These are phyloP conservation scores for Aphelinus certus DNA, from an alignment of 1,140 invertebrate species.

Conservation along the genomic window DNA sequence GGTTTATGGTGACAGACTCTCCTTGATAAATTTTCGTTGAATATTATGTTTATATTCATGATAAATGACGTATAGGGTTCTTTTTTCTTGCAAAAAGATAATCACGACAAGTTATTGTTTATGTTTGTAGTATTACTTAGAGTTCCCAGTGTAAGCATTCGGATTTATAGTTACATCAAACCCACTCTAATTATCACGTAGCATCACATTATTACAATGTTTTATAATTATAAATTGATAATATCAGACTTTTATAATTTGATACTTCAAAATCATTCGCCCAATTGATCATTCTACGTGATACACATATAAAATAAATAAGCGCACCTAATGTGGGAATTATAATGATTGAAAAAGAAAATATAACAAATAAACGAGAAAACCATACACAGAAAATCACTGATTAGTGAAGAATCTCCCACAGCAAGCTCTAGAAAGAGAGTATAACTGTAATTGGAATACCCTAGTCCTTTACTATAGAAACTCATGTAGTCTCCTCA, in stretches of 20 bases:
- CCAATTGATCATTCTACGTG: too few species aligned
- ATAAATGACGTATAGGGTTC: too few species aligned
- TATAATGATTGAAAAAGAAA: conserved; percentile 15
- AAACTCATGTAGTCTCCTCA: conserved; percentile 41
- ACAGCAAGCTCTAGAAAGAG: conserved; percentile 7
- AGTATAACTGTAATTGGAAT: conserved; percentile 21
- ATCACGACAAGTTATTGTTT: too few species aligned
- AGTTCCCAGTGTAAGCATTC: neutral
- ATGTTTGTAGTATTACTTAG: too few species aligned
- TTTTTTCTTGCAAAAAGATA: too few species aligned
- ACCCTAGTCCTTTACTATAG: conserved; percentile 48
- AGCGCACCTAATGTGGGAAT: neutral
- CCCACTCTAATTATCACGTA: conserved; percentile 2
- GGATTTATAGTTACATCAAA: neutral
- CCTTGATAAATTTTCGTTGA: too few species aligned
- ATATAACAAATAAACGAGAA: conserved; percentile 3
- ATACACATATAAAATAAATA: conserved; percentile 4
- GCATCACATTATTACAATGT: neutral
- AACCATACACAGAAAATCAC: too few species aligned
- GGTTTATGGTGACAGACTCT: too few species aligned
- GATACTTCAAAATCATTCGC: too few species aligned
- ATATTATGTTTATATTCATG: too few species aligned
- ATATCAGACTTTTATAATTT: too few species aligned
- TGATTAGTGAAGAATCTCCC: conserved; percentile 26
- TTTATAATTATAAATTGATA: conserved; percentile 4